Percentiles rank a stretch among this genome's conserved stretches.
phyloP scores from a whole-genome alignment of 2,797 vertebrate genomes.

The Gorsachius magnificus region DNA sequence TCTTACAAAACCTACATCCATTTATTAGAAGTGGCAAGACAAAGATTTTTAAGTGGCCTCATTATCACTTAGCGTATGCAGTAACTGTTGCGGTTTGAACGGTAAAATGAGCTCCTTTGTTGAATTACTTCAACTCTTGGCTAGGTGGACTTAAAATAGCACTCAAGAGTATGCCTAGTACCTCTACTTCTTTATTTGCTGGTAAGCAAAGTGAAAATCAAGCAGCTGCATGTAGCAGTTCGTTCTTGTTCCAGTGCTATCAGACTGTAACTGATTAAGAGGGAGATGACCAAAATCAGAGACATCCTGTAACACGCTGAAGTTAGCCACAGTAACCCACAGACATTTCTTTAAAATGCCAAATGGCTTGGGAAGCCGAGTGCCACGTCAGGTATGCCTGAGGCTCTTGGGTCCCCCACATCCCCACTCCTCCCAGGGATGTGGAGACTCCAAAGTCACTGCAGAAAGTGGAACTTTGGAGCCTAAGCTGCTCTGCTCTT shows the following conservation, averaged over 20 bases:
- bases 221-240: neutral
- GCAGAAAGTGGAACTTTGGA: neutral
- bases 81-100: neutral
- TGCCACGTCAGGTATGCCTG: neutral
- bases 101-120: neutral
- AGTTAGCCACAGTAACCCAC: neutral
- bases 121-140: neutral
- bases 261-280: neutral
- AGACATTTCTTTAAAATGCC: neutral
- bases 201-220: neutral
- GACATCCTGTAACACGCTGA: neutral
- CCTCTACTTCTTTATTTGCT: neutral
- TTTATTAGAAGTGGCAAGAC: neutral
- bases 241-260: neutral
- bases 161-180: neutral
- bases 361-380: neutral
- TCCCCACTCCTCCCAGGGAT: neutral
- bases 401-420: neutral
- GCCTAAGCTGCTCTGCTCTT: neutral
- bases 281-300: neutral
- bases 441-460: neutral
- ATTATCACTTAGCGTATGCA: neutral
- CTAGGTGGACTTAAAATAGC: neutral
- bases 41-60: constrained; percentile 46
- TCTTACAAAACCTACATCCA: neutral